phyloP scores from a whole-genome alignment of 2,113 vertebrate genomes.

The Acanthisitta chloris region DNA sequence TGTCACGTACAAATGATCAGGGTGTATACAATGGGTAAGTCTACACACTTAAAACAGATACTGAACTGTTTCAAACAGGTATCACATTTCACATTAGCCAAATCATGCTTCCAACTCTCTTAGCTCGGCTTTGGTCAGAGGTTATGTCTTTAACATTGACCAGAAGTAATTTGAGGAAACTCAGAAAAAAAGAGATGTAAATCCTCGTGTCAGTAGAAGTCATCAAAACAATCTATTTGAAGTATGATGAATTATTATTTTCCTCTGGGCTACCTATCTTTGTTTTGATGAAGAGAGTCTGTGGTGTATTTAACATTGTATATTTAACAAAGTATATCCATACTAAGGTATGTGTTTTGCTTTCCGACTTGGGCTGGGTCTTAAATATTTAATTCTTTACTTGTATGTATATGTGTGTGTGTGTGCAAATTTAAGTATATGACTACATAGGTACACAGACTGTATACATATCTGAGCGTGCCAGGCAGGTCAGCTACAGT shows the following conservation, averaged over 20 bases:
- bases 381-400: neutral
- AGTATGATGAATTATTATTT: neutral
- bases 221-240: neutral
- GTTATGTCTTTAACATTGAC: neutral
- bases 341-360: neutral
- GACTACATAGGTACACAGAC: neutral
- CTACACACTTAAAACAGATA: neutral
- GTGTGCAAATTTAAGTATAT: neutral
- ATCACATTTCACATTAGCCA: neutral
- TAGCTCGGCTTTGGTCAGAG: neutral
- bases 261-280: neutral
- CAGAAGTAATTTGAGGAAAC: slow-evolving; percentile 5
- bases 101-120: neutral
- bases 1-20: neutral
- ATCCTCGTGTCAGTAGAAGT: neutral
- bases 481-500: neutral
- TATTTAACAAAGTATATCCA: neutral
- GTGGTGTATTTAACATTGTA: neutral
- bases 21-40: neutral
- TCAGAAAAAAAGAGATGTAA: neutral
- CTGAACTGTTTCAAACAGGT: neutral
- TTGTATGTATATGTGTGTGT: neutral
- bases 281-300: neutral
- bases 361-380: neutral
- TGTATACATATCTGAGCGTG: neutral